These are phyloP conservation scores for Ramphastos sulfuratus DNA, from an alignment of 2,113 vertebrate species.

Conservation along the genomic window DNA sequence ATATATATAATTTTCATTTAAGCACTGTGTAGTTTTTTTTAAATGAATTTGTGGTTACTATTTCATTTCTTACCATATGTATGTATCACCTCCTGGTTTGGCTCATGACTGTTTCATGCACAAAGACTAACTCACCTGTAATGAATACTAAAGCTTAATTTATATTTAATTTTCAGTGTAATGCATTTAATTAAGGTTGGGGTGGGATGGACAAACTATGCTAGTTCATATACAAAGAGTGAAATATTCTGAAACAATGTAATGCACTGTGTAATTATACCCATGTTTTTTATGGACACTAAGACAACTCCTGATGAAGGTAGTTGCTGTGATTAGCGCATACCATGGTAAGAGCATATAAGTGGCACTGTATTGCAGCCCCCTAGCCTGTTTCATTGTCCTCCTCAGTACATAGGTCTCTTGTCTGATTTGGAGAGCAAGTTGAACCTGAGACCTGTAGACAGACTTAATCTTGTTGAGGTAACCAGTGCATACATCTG, in stretches of 20 bases:
- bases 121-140: neutral
- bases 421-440: neutral
- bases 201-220: neutral
- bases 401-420: neutral
- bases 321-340: neutral
- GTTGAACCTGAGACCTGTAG: neutral
- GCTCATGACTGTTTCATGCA: neutral
- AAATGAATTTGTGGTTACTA: neutral
- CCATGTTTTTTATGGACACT: neutral
- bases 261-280: neutral
- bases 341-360: neutral
- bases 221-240: neutral
- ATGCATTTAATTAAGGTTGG: neutral
- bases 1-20: neutral
- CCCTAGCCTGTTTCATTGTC: neutral
- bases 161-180: neutral
- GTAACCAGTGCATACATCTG: neutral
- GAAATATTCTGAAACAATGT: neutral
- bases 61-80: neutral
- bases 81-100: neutral
- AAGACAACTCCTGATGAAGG: neutral
- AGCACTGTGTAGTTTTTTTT: neutral
- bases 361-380: neutral
- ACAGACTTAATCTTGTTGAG: neutral
- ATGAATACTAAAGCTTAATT: neutral